Evolutionary conservation across 2,113 vertebrate genomes (phyloP).

Genomic region (Morone saxatilis): DNA sequence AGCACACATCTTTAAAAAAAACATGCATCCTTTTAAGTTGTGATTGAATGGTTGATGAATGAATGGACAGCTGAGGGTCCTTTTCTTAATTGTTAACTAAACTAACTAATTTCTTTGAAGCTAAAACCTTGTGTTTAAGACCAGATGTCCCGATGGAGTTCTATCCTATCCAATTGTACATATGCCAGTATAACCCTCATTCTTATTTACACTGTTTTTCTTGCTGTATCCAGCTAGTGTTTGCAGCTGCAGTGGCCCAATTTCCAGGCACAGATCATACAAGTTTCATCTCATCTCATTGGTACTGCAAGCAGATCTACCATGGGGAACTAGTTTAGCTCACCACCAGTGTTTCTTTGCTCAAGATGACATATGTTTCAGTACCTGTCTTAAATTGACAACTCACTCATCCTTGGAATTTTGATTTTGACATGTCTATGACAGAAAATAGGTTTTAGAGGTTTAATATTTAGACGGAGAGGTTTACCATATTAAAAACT

Average conservation of each 20-base stretch:
- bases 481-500: not conserved
- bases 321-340: conserved; percentile 21
- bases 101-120: not conserved
- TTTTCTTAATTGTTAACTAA: not conserved
- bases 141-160: not conserved
- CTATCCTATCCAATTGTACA: not conserved
- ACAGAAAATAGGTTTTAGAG: not conserved
- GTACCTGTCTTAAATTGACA: not conserved
- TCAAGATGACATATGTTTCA: conserved; percentile 4
- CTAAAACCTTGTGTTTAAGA: not conserved
- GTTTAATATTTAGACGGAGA: not conserved
- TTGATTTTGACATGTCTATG: conserved; percentile 6
- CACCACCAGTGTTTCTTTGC: conserved; percentile 27
- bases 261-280: conserved; percentile 58
- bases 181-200: not conserved
- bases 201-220: conserved; percentile 18
- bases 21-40: not conserved
- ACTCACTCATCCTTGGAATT: not conserved
- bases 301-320: conserved; percentile 47
- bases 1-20: not conserved
- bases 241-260: conserved; percentile 53
- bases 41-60: no score
- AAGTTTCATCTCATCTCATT: conserved; percentile 54
- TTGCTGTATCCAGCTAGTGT: conserved; percentile 4
- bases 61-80: no score